Percentiles rank a stretch among this genome's conserved stretches.
phyloP scores from a whole-genome alignment of 2,113 vertebrate genomes.

The Carollia perspicillata region DNA sequence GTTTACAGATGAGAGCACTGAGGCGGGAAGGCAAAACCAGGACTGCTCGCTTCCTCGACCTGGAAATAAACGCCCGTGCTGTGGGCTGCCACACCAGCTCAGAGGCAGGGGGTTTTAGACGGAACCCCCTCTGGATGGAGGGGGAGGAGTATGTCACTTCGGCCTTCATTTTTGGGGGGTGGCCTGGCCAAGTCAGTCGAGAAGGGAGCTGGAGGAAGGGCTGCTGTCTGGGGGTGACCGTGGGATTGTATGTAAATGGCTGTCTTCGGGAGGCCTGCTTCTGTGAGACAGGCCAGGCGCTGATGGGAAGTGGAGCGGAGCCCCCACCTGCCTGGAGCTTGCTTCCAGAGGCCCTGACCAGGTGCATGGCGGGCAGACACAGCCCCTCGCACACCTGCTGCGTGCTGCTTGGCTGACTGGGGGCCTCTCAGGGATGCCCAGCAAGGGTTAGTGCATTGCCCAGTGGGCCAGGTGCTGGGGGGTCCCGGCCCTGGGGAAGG shows the following conservation, averaged over 20 bases:
- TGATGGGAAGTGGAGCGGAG: background rate
- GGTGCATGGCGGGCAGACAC: background rate
- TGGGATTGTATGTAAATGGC: background rate
- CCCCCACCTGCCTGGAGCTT: background rate
- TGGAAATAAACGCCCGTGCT: rapidly evolving
- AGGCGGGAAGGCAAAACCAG: background rate
- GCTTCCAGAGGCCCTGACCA: background rate
- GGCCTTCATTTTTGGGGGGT: background rate
- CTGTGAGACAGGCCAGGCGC: background rate
- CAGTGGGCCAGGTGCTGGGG: background rate
- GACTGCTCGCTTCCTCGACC: rapidly evolving
- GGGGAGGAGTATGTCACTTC: background rate
- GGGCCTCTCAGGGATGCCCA: too few species aligned
- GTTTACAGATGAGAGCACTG: background rate
- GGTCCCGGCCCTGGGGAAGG: background rate
- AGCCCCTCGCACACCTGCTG: background rate
- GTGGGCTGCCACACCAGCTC: background rate
- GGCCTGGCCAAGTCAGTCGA: too few species aligned
- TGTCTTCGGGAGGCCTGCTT: background rate
- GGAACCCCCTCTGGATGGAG: background rate
- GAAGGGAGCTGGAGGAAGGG: background rate
- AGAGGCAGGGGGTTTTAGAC: background rate
- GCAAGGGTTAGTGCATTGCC: background rate
- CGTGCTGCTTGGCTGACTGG: background rate
- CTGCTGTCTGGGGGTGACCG: background rate